Evolutionary conservation across 2,888 invertebrate species (phyloP).

Genomic region (Ennomos quercinarius): DNA sequence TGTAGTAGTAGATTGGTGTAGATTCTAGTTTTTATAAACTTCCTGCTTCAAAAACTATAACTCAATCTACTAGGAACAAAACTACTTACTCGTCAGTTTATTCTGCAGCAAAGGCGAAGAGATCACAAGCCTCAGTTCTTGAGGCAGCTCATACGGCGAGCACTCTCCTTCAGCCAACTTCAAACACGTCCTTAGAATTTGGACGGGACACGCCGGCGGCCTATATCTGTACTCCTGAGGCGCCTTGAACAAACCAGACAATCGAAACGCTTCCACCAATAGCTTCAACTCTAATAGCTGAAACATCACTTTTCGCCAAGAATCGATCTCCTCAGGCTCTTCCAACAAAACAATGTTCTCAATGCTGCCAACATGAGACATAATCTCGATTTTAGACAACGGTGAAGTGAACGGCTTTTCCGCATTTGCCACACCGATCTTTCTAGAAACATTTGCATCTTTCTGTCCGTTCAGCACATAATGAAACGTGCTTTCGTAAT

Average conservation of each 20-base stretch:
- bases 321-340: constrained; percentile 68
- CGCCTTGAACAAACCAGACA: constrained; percentile 82
- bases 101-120: constrained; percentile 69
- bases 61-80: background rate
- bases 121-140: constrained; percentile 86
- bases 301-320: constrained; percentile 79
- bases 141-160: constrained; percentile 87
- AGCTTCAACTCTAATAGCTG: constrained; percentile 84
- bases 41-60: too few species aligned
- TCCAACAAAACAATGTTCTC: constrained; percentile 69
- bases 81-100: constrained; percentile 67
- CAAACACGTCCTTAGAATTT: constrained; percentile 86
- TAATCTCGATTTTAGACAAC: constrained; percentile 74
- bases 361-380: constrained; percentile 76
- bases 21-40: too few species aligned
- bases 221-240: constrained; percentile 74
- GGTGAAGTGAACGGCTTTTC: constrained; percentile 71
- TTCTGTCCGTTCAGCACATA: constrained; percentile 72
- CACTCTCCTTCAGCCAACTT: constrained; percentile 87
- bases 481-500: constrained; percentile 67
- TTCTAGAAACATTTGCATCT: constrained; percentile 60
- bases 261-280: constrained; percentile 86
- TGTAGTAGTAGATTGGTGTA: too few species aligned
- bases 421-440: constrained; percentile 56
- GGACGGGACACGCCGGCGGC: constrained; percentile 76